phyloP scores from a whole-genome alignment of 64 coral and sea anemone genomes.

The Orbicella faveolata region DNA sequence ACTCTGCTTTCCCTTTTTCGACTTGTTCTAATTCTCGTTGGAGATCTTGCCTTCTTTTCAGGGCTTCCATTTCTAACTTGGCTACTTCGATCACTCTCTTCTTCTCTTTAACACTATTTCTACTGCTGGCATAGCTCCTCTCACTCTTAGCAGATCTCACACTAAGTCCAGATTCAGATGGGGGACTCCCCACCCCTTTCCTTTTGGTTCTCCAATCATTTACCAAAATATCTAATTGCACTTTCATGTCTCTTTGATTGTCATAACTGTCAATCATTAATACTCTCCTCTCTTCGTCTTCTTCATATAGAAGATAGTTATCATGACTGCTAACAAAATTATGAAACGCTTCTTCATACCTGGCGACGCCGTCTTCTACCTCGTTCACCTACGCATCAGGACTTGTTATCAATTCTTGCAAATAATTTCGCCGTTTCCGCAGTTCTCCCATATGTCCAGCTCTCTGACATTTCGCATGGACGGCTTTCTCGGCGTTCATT shows the following conservation, averaged over 20 bases:
- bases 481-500: slow-evolving; percentile 25
- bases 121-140: slow-evolving; percentile 31
- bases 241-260: slow-evolving; percentile 50
- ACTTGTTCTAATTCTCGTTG: slow-evolving; percentile 33
- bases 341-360: slow-evolving; percentile 48
- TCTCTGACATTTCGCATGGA: slow-evolving; percentile 38
- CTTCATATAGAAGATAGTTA: slow-evolving; percentile 45
- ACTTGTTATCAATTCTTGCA: slow-evolving; percentile 57
- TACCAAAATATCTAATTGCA: slow-evolving; percentile 37
- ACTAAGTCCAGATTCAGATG: slow-evolving; percentile 36
- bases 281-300: slow-evolving; percentile 38
- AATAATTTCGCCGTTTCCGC: slow-evolving; percentile 21
- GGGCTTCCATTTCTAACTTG: slow-evolving; percentile 41
- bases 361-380: slow-evolving; percentile 3
- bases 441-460: slow-evolving; percentile 58
- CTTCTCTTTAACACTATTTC: slow-evolving; percentile 33
- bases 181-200: slow-evolving; percentile 5
- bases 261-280: slow-evolving; percentile 61
- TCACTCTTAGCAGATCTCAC: slow-evolving; percentile 19
- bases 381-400: slow-evolving; percentile 2
- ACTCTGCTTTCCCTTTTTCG: slow-evolving; percentile 31
- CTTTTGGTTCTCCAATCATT: slow-evolving; percentile 24
- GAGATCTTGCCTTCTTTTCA: slow-evolving; percentile 57
- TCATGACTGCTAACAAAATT: slow-evolving; percentile 64
- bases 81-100: slow-evolving; percentile 14